Conservation (phyloP, 2,888 invertebrate genomes). For the Pimpla rufipes region DNA sequence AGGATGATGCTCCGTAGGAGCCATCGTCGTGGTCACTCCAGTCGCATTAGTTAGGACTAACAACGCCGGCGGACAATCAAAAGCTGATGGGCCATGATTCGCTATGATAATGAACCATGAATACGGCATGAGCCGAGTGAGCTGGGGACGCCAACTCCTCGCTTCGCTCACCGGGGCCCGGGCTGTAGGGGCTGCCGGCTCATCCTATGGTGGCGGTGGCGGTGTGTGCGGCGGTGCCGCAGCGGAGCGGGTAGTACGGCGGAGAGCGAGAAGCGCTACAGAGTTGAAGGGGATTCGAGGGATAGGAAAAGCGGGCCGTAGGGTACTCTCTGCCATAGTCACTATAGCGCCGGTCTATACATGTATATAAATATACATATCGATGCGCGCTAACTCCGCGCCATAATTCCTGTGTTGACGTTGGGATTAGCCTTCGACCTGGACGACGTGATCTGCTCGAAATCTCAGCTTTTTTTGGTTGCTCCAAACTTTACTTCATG, state of each 20-base stretch:
- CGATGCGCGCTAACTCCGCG: slow-evolving; percentile 63
- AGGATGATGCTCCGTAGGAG: slow-evolving; percentile 67
- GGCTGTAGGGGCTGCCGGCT: slow-evolving; percentile 65
- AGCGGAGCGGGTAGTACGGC: slow-evolving; percentile 24
- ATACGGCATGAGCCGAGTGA: slow-evolving; percentile 84
- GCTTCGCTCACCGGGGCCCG: slow-evolving; percentile 75
- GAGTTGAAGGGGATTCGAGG: slow-evolving; percentile 68
- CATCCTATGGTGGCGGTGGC: slow-evolving; percentile 44
- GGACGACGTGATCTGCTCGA: not conserved
- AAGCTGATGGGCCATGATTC: slow-evolving; percentile 86
- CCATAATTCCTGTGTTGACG: slow-evolving; percentile 79
- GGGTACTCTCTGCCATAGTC: slow-evolving; percentile 23
- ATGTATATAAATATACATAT: slow-evolving; percentile 42
- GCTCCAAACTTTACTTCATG: not conserved
- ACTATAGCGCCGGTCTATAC: not conserved
- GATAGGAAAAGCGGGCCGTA: slow-evolving; percentile 55
- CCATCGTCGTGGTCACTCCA: slow-evolving; percentile 81
- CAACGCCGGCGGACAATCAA: slow-evolving; percentile 85
- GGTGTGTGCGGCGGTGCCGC: slow-evolving; percentile 31
- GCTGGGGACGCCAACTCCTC: slow-evolving; percentile 84
- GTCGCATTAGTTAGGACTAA: slow-evolving; percentile 85
- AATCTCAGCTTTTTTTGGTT: not conserved
- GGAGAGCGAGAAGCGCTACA: slow-evolving; percentile 65
- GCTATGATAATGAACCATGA: slow-evolving; percentile 86
- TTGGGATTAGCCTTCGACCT: slow-evolving; percentile 76